A percentile compares a stretch with the other conserved stretches of the same genome.
phyloP scores from a whole-genome alignment of 2,797 vertebrate species.

The Anas acuta region DNA sequence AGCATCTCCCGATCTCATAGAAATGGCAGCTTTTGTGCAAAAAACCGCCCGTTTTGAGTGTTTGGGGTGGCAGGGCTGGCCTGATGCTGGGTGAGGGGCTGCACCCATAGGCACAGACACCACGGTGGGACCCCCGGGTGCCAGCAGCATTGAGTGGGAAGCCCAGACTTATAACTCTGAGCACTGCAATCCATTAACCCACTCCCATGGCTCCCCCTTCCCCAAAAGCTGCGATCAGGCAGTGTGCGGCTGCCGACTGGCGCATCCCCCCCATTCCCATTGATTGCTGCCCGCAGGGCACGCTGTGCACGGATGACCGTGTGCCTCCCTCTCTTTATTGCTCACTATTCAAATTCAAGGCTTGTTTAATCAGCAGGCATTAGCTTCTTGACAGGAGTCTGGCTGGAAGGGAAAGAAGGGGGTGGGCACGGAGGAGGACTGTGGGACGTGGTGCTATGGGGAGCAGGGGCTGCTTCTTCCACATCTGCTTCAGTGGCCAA shows the following conservation, averaged over 20 bases:
- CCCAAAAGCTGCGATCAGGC: background rate
- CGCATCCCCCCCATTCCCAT: background rate
- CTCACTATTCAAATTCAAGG: constrained; percentile 37
- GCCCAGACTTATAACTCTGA: background rate
- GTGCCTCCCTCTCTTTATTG: background rate
- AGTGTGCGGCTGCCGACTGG: background rate
- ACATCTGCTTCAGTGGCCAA: rapidly evolving
- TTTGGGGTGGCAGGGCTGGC: background rate
- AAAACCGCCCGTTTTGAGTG: background rate
- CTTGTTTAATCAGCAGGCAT: constrained; percentile 55
- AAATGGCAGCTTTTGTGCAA: background rate
- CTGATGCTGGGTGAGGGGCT: background rate
- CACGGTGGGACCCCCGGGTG: rapidly evolving
- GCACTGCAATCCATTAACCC: background rate
- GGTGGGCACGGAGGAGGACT: background rate
- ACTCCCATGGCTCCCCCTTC: rapidly evolving
- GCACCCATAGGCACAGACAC: too few relatives aligned
- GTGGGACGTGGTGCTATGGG: background rate
- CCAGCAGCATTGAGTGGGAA: background rate
- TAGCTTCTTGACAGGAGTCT: constrained; percentile 17
- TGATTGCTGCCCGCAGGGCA: constrained; percentile 1
- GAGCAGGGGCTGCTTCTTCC: background rate
- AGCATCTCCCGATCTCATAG: background rate
- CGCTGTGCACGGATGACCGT: background rate
- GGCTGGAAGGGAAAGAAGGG: constrained; percentile 13